Evolutionary conservation across 2,797 vertebrate genomes (phyloP), one percentile per base, ranked within the genome.

Genomic region (Lacerta bilineata): DNA sequence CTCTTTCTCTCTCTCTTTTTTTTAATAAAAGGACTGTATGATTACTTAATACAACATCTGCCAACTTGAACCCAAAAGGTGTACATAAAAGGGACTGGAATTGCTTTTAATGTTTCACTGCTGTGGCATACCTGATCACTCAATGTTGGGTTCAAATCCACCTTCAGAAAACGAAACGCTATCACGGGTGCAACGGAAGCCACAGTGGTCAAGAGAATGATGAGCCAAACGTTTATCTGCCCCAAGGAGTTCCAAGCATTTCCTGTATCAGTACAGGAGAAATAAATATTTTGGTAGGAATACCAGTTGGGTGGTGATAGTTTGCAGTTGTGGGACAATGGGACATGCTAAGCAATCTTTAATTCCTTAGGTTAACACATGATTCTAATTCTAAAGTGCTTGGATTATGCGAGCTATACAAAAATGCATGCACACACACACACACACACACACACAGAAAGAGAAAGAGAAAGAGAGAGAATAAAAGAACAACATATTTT

Each of bases 171-270:
- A 76, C 96, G 93, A 91, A 97, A 78, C 0, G 92, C 94, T 91
- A 98, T 89, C 41, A 97, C 96, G 0, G 98, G 98, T 91, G 98
- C 91, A 64, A 98, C 95, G 59, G 97, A 98, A 88, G 97, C 95
- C 82, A 98, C 97, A 2, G 97, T 97, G 72, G 97, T 98, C 91
- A 98, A 96, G 88, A 98, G 94, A 93, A 98, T 97, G 66, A 98
- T 96, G 90, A 98, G 90, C 98, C 98, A 98, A 90, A 98, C 96
- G 15, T 89, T 96, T 89, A 93, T 96, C 96, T 98, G 97, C 76
- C 94, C 94, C 77, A 98, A 94, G 86, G 96, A 97, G 95, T 97
- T 98, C 10, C 93, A 93, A 17, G 96, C 96, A 2, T 97, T 97
- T 89, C 98, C 98, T 98, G 90, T 98, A 91, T 89, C 43, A n/a